A percentile compares a stretch with the other conserved stretches of the same genome.
phyloP scores from a whole-genome alignment of 2,797 vertebrate species.

The Balearica regulorum region DNA sequence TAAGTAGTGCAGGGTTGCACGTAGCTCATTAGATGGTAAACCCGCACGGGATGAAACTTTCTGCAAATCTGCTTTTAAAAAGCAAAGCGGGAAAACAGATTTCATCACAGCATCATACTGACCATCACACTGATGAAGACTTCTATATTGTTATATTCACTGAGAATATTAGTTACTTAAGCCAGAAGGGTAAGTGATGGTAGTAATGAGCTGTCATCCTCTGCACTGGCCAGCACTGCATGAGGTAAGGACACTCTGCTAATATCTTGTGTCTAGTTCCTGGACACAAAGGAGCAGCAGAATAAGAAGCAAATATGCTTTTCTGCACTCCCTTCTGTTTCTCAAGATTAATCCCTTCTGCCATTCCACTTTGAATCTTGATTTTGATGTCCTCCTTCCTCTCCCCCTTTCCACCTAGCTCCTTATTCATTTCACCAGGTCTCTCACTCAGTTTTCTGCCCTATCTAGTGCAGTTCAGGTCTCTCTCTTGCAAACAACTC shows the following conservation, averaged over 20 bases:
- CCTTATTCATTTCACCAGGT: neutral
- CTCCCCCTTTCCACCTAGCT: neutral
- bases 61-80: neutral
- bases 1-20: neutral
- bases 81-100: neutral
- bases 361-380: neutral
- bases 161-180: neutral
- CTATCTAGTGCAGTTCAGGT: neutral
- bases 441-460: neutral
- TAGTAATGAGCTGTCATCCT: neutral
- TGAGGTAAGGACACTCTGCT: neutral
- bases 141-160: neutral
- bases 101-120: neutral
- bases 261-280: neutral
- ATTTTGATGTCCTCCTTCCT: neutral
- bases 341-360: neutral
- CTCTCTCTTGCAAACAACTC: neutral
- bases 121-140: neutral
- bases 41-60: neutral
- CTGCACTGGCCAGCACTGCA: neutral
- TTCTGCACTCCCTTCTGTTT: neutral
- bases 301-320: neutral
- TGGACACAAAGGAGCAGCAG: neutral
- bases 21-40: neutral
- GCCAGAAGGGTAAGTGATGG: neutral